A percentile compares a stretch with the other conserved stretches of the same genome.
Conservation (phyloP, 2,113 vertebrate species). For the Sceloporus undulatus region DNA sequence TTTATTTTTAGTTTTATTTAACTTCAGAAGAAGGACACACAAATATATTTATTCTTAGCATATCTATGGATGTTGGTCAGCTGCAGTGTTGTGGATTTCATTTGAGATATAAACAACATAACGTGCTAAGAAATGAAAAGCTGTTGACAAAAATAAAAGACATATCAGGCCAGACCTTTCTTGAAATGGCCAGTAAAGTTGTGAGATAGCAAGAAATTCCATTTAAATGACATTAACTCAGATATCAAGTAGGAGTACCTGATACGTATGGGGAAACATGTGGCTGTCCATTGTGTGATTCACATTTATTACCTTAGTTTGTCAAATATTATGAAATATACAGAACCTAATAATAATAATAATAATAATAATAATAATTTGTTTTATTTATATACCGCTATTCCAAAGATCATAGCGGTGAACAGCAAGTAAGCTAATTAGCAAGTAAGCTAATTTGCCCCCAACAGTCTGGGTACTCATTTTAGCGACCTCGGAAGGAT, state of each 20-base stretch:
- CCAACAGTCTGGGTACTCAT: too few relatives aligned
- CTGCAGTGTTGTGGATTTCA: neutral
- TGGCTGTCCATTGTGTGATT: neutral
- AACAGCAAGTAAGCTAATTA: too few relatives aligned
- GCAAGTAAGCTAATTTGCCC: too few relatives aligned
- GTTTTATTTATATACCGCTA: too few relatives aligned
- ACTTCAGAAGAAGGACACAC: neutral
- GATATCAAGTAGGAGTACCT: neutral
- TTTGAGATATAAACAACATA: neutral
- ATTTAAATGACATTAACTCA: neutral
- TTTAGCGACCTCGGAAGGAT: too few relatives aligned
- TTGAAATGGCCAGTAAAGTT: neutral
- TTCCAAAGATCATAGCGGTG: too few relatives aligned
- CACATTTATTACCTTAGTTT: too few relatives aligned
- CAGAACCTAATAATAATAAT: neutral
- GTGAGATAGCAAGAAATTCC: neutral
- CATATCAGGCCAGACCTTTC: neutral
- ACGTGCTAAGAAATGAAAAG: neutral
- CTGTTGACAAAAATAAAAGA: neutral
- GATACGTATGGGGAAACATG: neutral
- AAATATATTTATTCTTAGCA: neutral
- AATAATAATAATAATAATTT: too few relatives aligned
- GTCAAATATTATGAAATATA: neutral
- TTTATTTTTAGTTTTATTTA: neutral
- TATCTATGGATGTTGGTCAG: neutral